These are phyloP conservation scores for Amphiprion ocellaris DNA, from an alignment of 2,113 vertebrate species.

Conservation along the genomic window DNA sequence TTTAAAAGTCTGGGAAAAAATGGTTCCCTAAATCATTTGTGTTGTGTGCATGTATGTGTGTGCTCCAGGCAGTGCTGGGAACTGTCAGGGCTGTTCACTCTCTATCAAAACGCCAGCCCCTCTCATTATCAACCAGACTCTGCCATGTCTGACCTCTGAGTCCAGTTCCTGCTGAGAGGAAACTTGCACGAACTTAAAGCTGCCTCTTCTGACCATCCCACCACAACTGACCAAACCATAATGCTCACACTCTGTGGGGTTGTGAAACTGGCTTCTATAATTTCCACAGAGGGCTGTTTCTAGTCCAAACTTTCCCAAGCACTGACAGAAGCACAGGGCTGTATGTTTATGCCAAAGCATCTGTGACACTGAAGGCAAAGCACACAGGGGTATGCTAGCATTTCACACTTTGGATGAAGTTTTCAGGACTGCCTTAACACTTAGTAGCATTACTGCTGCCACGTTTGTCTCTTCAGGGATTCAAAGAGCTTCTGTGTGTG, in stretches of 20 bases:
- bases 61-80: slow-evolving; percentile 41
- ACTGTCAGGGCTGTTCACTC: slow-evolving; percentile 55
- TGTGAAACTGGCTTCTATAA: slow-evolving; percentile 7
- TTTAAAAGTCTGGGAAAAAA: slow-evolving; percentile 3
- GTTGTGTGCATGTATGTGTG: neutral
- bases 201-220: neutral
- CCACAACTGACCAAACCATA: slow-evolving; percentile 2
- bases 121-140: slow-evolving; percentile 59
- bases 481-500: no score
- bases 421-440: slow-evolving; percentile 3
- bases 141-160: slow-evolving; percentile 35
- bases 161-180: slow-evolving; percentile 24
- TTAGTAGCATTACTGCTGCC: slow-evolving; percentile 13
- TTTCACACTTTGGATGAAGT: neutral
- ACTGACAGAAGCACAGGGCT: neutral
- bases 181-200: slow-evolving; percentile 18
- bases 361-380: slow-evolving; percentile 43
- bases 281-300: slow-evolving; percentile 8
- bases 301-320: slow-evolving; percentile 50
- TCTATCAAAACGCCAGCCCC: slow-evolving; percentile 56
- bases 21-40: neutral
- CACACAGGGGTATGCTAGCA: slow-evolving; percentile 11
- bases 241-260: neutral
- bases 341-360: slow-evolving; percentile 55
- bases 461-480: slow-evolving; percentile 30